Evolutionary conservation across 2,113 vertebrate genomes (phyloP), one percentile per base, ranked within the genome.

Genomic region (Phylloscopus trochiloides): DNA sequence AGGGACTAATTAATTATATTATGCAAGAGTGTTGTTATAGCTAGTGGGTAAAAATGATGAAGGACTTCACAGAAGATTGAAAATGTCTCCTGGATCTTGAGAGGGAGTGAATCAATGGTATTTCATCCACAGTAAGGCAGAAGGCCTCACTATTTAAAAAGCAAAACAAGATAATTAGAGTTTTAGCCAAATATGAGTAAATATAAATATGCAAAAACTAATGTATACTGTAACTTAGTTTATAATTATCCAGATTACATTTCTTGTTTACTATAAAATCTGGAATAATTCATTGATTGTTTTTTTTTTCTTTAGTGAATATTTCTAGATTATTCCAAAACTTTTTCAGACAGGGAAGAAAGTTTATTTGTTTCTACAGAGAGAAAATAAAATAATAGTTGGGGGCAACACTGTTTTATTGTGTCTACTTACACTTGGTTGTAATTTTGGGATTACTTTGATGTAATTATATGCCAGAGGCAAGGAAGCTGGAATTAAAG

Each of bases 1-100:
- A 13, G 74, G 82, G 1, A 71, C 55, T 28, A 85, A 80, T 14
- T 88, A 97, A 32, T 88, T 97, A 9, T 97, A 97, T 88, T 98
- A 96, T 5, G 92, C 93, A 2, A 77, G 83, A n/a, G 87, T 98
- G 48, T 95, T 98, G 72, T 92, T 98, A 63, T 97, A 97, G 97
- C 88, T 98, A 32, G 47, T 97, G 31, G 97, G 96, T 45, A 78
- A 81, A 90, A 92, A 91, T 6, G 47, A 96, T 42, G 96, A 97
- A 84, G 98, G 97, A 67, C 96, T 67, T 74, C 94, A 97, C 63
- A 96, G 91, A 84, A 96, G 89, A 68, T 92, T 98, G 40, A 97
- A 98, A 82, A 50, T 88, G 10, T 95, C 90, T 52, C 88, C 61
- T 59, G 68, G 67, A 34, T 96, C 95, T 84, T 91, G 57, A 91